Base-by-base conservation (phyloP, 2,113 vertebrate genomes). In the Ceyx margarethae region DNA sequence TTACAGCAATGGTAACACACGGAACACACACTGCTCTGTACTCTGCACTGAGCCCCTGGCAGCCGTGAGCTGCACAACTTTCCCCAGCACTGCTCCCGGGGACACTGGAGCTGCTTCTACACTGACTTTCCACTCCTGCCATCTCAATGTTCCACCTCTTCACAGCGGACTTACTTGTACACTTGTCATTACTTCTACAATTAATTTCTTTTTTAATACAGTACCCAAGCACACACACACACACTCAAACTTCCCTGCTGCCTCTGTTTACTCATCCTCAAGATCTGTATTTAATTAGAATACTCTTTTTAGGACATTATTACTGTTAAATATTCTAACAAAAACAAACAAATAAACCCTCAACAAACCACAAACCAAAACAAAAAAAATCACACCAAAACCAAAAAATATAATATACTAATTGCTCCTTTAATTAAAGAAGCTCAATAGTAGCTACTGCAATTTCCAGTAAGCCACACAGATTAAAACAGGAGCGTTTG, bases 151-250 rank as follows among this genome's bases (percentile, higher is more conserved):
- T 15, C 20, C 12, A 76, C 9, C 37, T 84, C 84, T 4, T 17
- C n/a, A 69, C 25, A n/a, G 54, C 48, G 29, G 43, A 91, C 56
- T 42, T 35, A 28, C 48, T 1, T 14, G 25, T 19, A 21, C 2
- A 16, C 50, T n/a, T 58, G 13, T 23, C 56, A 46, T n/a, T 28
- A 15, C 23, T 37, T 56, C 46, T 61, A 8, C 21, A 33, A 2
- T 31, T 9, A 13, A 23, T 14, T 13, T 48, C 46, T 45, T 53
- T 51, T 12, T 29, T 20, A 58, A 45, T 0, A 1, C 2, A 6
- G 3, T 29, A 67, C 48, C 35, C 35, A 29, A 25, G 13, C 35
- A 54, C 21, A 13, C 16, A 33, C 33, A 33, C 33, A 35, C 28
- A 67, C 48, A 48, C 43, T 35, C 69, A 53, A 61, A 33, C 50